These are phyloP conservation scores for Drosophila setosimentum DNA, from an alignment of 2,888 invertebrate genomes.

Conservation along the genomic window DNA sequence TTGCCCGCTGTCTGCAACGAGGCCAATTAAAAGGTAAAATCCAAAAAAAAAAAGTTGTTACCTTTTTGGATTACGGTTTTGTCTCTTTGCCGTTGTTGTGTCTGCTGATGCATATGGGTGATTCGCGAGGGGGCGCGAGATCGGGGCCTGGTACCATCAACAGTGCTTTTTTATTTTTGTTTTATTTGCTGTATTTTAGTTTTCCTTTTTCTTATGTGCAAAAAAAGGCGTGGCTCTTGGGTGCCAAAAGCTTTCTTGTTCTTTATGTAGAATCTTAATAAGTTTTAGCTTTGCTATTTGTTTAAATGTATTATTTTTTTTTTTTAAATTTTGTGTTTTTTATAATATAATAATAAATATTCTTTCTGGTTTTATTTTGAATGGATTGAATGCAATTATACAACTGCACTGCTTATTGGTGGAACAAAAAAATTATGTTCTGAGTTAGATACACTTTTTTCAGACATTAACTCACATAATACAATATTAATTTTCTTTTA, in stretches of 20 bases:
- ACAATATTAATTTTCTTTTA: background rate
- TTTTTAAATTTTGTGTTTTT: background rate
- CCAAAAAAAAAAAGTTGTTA: conserved; percentile 16
- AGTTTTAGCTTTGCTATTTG: conserved; percentile 4
- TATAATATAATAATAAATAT: background rate
- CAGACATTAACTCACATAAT: background rate
- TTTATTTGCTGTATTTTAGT: conserved; percentile 9
- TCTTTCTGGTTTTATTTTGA: background rate
- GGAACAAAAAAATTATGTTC: background rate
- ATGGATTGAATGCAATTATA: background rate
- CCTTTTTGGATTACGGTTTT: conserved; percentile 24
- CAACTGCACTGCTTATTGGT: background rate
- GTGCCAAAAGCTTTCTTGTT: conserved; percentile 31
- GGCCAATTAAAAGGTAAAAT: conserved; percentile 37
- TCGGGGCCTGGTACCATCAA: conserved; percentile 16
- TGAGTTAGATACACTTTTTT: background rate
- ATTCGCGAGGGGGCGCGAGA: background rate
- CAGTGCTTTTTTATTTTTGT: conserved; percentile 24
- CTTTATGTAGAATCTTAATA: conserved; percentile 32
- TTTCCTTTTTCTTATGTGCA: conserved; percentile 7
- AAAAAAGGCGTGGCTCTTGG: conserved; percentile 56
- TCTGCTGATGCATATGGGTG: conserved; percentile 38
- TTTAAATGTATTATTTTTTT: conserved; percentile 4
- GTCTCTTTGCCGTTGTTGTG: conserved; percentile 28
- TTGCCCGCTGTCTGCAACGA: conserved; percentile 11